Evolutionary conservation across 2,888 invertebrate genomes (phyloP).

Genomic region (Drosophila mimetica): DNA sequence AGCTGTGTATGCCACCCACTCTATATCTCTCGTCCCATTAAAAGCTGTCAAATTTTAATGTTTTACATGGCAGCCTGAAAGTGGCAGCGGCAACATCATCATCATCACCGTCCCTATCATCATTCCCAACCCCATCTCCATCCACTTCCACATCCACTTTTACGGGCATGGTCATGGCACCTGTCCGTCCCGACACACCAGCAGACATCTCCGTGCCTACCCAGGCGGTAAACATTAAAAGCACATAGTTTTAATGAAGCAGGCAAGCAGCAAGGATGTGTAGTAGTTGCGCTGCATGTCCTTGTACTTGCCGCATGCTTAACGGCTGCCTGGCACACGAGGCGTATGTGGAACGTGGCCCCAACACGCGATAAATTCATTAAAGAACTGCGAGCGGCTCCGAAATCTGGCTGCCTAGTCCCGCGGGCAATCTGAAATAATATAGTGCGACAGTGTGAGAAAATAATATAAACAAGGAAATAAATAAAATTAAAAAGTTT

Average conservation of each 20-base stretch:
- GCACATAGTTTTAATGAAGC: constrained; percentile 64
- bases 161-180: constrained; percentile 56
- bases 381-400: constrained; percentile 64
- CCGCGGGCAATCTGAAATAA: constrained; percentile 73
- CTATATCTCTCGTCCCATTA: constrained; percentile 53
- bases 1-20: constrained; percentile 13
- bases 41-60: constrained; percentile 78
- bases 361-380: constrained; percentile 80
- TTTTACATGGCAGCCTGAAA: constrained; percentile 74
- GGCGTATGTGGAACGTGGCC: constrained; percentile 75
- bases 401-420: constrained; percentile 74
- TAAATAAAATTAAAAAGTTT: too few relatives aligned
- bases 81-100: constrained; percentile 51
- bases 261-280: constrained; percentile 23
- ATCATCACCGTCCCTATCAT: constrained; percentile 34
- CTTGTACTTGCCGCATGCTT: constrained; percentile 51
- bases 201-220: constrained; percentile 48
- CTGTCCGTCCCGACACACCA: constrained; percentile 51
- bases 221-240: constrained; percentile 62
- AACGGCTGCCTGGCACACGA: constrained; percentile 50
- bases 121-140: constrained; percentile 38
- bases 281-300: constrained; percentile 49
- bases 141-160: constrained; percentile 39
- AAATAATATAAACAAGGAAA: background rate
- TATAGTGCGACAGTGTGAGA: constrained; percentile 23